Evolutionary conservation across 2,888 invertebrate genomes (phyloP).

Genomic region (Galeopsomyia nigrocyanea): DNA sequence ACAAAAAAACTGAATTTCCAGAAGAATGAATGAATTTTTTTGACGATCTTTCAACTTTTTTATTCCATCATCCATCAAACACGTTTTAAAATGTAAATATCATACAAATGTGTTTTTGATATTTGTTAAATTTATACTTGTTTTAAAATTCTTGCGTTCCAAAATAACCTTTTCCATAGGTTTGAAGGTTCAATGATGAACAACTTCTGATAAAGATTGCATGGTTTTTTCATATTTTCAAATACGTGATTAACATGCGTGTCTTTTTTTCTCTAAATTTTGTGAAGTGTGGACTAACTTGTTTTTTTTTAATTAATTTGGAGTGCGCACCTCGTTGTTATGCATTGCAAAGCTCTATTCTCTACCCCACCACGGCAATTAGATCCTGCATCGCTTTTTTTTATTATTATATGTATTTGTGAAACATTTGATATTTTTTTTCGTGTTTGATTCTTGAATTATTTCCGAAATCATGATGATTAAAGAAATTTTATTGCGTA

Average conservation of each 20-base stretch:
- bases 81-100: too few species aligned
- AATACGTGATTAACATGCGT: constrained; percentile 36
- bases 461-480: constrained; percentile 11
- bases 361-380: constrained; percentile 43
- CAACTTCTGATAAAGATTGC: constrained; percentile 9
- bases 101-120: too few species aligned
- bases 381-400: constrained; percentile 49
- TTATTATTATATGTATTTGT: constrained; percentile 17
- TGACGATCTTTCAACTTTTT: too few species aligned
- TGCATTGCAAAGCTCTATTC: constrained; percentile 45
- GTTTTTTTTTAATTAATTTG: constrained; percentile 29
- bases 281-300: constrained; percentile 43
- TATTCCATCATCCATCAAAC: too few species aligned
- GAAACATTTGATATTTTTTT: not conserved
- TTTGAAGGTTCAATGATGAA: too few species aligned
- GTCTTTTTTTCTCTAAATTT: constrained; percentile 20
- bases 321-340: constrained; percentile 48
- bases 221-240: constrained; percentile 21
- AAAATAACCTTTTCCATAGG: too few species aligned
- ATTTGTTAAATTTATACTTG: too few species aligned
- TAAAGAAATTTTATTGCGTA: too few species aligned
- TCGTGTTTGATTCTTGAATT: not conserved
- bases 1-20: not conserved
- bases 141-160: too few species aligned
- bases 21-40: too few species aligned